phyloP scores from a whole-genome alignment of 2,888 invertebrate genomes.

The Habrosyne pyritoides region DNA sequence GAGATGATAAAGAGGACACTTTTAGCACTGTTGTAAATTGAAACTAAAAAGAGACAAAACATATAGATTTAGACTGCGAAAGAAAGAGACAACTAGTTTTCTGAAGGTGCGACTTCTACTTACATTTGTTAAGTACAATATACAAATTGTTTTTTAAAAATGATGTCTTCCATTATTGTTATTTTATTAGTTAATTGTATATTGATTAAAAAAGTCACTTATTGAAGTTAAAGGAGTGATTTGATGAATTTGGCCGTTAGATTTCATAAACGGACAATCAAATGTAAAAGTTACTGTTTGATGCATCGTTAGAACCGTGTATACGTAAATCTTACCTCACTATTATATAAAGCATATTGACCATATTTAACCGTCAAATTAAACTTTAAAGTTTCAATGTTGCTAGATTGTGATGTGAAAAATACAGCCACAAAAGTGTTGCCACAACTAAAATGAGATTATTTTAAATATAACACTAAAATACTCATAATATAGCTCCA shows the following conservation, averaged over 20 bases:
- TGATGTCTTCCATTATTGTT: not conserved
- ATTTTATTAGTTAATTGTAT: not conserved
- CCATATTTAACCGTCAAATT: slow-evolving; percentile 21
- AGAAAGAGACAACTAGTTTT: no score
- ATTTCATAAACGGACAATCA: not conserved
- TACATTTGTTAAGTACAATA: not conserved
- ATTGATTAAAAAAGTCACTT: no score
- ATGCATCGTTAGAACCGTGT: slow-evolving; percentile 72
- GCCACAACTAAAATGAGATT: no score
- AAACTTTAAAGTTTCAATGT: not conserved
- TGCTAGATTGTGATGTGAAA: not conserved
- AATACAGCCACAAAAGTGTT: not conserved
- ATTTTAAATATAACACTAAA: no score
- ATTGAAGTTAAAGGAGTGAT: not conserved
- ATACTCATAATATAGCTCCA: no score
- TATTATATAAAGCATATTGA: slow-evolving; percentile 59
- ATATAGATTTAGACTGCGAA: no score
- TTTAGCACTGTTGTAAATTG: no score
- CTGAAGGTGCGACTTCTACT: no score
- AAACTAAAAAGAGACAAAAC: no score
- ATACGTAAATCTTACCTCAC: slow-evolving; percentile 87
- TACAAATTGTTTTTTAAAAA: not conserved
- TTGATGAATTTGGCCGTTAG: not conserved
- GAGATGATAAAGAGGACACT: no score
- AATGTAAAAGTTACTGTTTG: slow-evolving; percentile 16